Evolutionary conservation across 2,113 vertebrate species (phyloP).

Genomic region (Tringa solitaria): DNA sequence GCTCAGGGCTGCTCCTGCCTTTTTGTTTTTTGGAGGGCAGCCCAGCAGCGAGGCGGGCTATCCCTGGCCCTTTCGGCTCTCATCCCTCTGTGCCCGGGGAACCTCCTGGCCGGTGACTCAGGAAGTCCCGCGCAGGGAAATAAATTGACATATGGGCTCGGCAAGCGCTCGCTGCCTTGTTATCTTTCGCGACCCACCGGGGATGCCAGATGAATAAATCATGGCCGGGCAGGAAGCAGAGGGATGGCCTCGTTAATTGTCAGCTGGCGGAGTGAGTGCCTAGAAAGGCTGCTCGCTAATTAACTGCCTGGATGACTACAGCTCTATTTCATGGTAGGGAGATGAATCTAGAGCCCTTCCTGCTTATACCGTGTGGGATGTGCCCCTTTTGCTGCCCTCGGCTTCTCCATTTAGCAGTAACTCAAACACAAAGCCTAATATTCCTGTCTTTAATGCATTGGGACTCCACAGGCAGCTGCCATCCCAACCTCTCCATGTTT

Average conservation of each 20-base stretch:
- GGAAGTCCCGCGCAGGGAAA: neutral
- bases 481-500: neutral
- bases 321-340: conserved; percentile 36
- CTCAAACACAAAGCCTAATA: neutral
- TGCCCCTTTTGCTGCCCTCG: neutral
- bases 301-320: conserved; percentile 32
- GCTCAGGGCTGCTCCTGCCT: neutral
- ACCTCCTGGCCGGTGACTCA: neutral
- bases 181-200: neutral
- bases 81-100: neutral
- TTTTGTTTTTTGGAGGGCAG: neutral
- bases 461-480: neutral
- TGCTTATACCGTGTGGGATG: neutral
- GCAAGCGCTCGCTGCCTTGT: neutral
- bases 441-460: rapidly evolving
- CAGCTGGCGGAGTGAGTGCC: neutral
- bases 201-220: conserved; percentile 73
- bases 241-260: conserved; percentile 58
- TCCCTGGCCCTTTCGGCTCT: neutral
- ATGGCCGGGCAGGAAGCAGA: conserved; percentile 63
- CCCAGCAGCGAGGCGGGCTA: neutral
- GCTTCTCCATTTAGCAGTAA: neutral
- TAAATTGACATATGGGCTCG: conserved; percentile 61
- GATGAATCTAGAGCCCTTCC: neutral
- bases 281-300: conserved; percentile 19